A percentile compares a stretch with the other conserved stretches of the same genome.
Conservation (phyloP, 2,888 invertebrate species). For the Perithous albicinctus region DNA sequence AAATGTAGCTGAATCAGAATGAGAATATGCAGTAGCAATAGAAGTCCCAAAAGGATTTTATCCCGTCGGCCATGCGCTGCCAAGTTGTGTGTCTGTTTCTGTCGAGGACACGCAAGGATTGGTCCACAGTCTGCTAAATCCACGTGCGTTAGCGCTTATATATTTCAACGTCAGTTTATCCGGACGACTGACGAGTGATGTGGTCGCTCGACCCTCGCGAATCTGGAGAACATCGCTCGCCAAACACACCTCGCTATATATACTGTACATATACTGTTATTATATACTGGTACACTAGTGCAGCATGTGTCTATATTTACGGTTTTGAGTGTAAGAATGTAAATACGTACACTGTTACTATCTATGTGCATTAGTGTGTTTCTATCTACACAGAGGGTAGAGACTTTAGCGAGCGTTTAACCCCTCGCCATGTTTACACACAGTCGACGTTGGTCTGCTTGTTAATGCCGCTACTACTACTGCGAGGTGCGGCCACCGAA, state of each 20-base stretch:
- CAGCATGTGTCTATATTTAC: no score
- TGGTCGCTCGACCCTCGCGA: slow-evolving; percentile 78
- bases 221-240: slow-evolving; percentile 73
- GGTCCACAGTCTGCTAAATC: slow-evolving; percentile 32
- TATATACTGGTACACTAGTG: no score
- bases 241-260: slow-evolving; percentile 71
- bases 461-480: slow-evolving; percentile 21
- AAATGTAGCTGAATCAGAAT: slow-evolving; percentile 7
- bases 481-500: slow-evolving; percentile 33
- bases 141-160: slow-evolving; percentile 72
- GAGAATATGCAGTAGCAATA: slow-evolving; percentile 49
- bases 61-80: slow-evolving; percentile 39
- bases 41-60: slow-evolving; percentile 45
- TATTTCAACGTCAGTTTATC: slow-evolving; percentile 78
- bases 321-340: background rate
- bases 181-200: slow-evolving; percentile 80
- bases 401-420: slow-evolving; percentile 1
- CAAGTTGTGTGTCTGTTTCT: slow-evolving; percentile 49
- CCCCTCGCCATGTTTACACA: slow-evolving; percentile 71
- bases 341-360: background rate
- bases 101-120: slow-evolving; percentile 46
- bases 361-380: background rate
- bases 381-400: background rate
- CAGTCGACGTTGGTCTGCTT: slow-evolving; percentile 72
- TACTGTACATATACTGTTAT: background rate